These are phyloP conservation scores for Diorhabda carinulata DNA, from an alignment of 1,140 invertebrate genomes.

Conservation along the genomic window DNA sequence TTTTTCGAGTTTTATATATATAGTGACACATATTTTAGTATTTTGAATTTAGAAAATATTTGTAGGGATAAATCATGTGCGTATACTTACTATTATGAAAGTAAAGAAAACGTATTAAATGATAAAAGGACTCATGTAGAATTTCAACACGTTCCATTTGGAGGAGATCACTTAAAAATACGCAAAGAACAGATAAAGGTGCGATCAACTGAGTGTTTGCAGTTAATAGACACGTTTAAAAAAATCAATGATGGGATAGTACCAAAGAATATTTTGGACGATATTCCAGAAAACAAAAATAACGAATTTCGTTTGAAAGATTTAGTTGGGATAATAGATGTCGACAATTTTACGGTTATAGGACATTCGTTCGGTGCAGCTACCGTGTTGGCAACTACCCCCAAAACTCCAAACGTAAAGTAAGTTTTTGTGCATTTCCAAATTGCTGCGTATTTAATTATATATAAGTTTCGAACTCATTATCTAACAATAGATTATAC, in stretches of 20 bases:
- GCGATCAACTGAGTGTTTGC: constrained; percentile 52
- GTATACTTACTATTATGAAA: constrained; percentile 53
- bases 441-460: background rate
- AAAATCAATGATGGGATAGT: constrained; percentile 53
- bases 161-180: constrained; percentile 42
- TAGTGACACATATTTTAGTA: too few species aligned
- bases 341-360: constrained; percentile 52
- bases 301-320: constrained; percentile 36
- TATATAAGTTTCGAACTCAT: too few species aligned
- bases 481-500: too few species aligned
- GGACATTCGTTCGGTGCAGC: constrained; percentile 70
- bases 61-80: constrained; percentile 56
- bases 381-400: constrained; percentile 55
- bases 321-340: constrained; percentile 55
- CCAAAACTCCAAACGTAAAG: constrained; percentile 55
- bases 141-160: constrained; percentile 41
- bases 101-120: constrained; percentile 39
- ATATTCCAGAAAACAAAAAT: constrained; percentile 24
- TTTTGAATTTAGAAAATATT: constrained; percentile 17
- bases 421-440: constrained; percentile 35
- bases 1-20: too few species aligned
- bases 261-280: constrained; percentile 55
- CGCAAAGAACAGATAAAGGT: constrained; percentile 47
- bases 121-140: constrained; percentile 41
- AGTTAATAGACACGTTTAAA: constrained; percentile 54